Evolutionary conservation across 2,797 vertebrate species (phyloP), one percentile per base, ranked within the genome.

Genomic region (Benthosema pterotum): DNA sequence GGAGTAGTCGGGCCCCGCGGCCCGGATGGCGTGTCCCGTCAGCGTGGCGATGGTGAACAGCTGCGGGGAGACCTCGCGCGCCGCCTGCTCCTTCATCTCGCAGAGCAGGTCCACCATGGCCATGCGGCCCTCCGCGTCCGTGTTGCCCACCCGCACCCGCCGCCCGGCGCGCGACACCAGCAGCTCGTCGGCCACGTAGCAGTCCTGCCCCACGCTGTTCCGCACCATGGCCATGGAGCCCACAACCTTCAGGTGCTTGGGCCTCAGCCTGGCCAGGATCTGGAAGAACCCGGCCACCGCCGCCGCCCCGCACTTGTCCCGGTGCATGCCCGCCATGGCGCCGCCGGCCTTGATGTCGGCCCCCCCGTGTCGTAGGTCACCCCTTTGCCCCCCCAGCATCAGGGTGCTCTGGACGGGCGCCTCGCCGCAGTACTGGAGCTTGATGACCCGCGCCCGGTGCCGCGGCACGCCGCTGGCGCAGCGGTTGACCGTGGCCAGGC

Each of bases 281-380:
- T 93, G 86, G 79, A 94, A 94, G 86, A 94, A 94, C 1, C 93
- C 93, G 0, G 93, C 93, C 0, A 94, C 92, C 0, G 93, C 92
- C 15, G 93, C 93, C 59, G 93, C 90, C 46, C 93, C 93, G 80
- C 93, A 94, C 81, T 94, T 94, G 81, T 94, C 93, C 16, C 93
- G 70, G 90, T 94, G 93, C 93, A 94, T 94, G 57, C 93, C 93
- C 0, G 93, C 92, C 93, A 94, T 94, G 74, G 88, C 0, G 0
- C 93, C 93, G 0, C 93, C 93, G 2, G 93, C 93, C 80, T 94
- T 94, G 76, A 94, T 94, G 83, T 94, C 93, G 0, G 93, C 93
- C 79, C 93, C 93, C 93, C 93, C 0, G 93, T 94, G 87, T 94
- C 93, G 3, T 94, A 94, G 50, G 93, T 94, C 72, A 94, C 91